Conservation (phyloP, 2,113 vertebrate genomes). For the Chaetorhynchus papuensis region DNA sequence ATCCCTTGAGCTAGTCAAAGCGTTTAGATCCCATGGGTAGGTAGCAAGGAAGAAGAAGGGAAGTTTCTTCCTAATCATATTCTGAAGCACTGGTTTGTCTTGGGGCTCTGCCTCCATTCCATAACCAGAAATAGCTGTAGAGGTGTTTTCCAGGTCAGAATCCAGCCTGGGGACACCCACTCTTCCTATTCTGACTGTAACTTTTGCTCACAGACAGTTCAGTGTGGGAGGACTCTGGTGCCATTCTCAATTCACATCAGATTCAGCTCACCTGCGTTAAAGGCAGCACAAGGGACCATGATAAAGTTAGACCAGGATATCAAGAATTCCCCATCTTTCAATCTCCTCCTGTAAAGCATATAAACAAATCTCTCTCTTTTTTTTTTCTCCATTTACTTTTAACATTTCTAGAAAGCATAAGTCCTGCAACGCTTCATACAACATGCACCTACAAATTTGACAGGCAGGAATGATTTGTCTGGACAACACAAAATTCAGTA, state of each 20-base stretch:
- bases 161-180: neutral
- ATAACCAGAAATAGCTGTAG: neutral
- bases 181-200: neutral
- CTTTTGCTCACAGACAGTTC: neutral
- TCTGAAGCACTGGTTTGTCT: neutral
- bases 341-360: neutral
- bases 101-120: neutral
- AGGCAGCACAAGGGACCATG: neutral
- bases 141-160: constrained; percentile 10
- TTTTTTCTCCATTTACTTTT: neutral
- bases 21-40: neutral
- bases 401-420: neutral
- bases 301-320: neutral
- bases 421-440: neutral
- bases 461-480: neutral
- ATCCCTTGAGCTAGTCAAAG: neutral
- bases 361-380: neutral
- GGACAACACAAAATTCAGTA: neutral
- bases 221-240: neutral
- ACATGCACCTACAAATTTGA: neutral
- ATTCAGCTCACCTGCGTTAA: neutral
- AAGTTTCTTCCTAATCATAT: neutral
- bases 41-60: neutral
- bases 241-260: neutral
- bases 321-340: neutral